Percentiles rank a stretch among this genome's conserved stretches.
Conservation (phyloP, 2,113 vertebrate species). For the Callipepla californica region DNA sequence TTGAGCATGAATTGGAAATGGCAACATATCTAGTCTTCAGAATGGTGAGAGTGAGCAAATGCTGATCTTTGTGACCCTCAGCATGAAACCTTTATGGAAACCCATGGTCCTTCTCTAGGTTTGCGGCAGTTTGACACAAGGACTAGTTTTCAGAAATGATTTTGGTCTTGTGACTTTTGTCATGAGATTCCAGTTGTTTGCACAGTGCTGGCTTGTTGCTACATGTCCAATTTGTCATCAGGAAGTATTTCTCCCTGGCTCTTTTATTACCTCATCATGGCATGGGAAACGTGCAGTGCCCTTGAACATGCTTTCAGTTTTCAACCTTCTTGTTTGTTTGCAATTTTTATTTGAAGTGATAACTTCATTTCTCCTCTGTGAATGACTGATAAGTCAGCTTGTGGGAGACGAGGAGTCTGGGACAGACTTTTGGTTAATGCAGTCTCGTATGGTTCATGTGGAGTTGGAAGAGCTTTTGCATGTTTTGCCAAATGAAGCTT, state of each 20-base stretch:
- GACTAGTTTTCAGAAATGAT: not conserved
- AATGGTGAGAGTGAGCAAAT: not conserved
- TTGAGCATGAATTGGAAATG: not conserved
- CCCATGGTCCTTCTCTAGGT: not conserved
- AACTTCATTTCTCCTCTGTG: not conserved
- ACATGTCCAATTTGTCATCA: not conserved
- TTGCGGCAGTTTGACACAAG: not conserved
- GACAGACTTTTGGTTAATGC: not conserved
- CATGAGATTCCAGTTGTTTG: not conserved
- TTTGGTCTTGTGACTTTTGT: not conserved
- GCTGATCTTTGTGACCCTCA: not conserved
- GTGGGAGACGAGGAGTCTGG: not conserved
- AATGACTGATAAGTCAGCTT: not conserved
- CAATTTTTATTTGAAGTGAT: not conserved
- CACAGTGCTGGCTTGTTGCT: not conserved
- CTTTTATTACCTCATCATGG: not conserved
- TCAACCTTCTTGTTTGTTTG: not conserved
- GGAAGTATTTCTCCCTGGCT: not conserved
- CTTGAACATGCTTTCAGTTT: not conserved
- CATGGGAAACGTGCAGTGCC: not conserved
- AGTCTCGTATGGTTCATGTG: not conserved
- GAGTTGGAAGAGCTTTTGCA: not conserved
- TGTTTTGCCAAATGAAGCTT: not conserved
- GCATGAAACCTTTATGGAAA: accelerated
- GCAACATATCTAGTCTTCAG: not conserved